A percentile compares a stretch with the other conserved stretches of the same genome.
Conservation (phyloP, 92 coral and sea anemone genomes). For the Bergia sp. region DNA sequence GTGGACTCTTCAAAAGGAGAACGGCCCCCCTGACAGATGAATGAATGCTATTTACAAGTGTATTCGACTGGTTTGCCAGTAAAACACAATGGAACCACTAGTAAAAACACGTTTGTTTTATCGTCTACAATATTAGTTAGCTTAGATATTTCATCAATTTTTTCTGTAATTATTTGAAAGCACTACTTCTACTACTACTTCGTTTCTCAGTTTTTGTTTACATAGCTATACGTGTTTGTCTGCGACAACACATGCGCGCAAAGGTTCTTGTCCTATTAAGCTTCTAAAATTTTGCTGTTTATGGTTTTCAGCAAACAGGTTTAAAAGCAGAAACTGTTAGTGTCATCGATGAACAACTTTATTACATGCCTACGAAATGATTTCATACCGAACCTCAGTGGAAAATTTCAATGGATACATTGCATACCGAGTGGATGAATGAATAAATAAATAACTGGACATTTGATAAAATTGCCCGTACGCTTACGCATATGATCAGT, state of each 20-base stretch:
- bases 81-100: neutral
- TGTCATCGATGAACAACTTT: neutral
- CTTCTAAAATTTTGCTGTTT: too few species aligned
- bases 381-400: neutral
- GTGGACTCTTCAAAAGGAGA: conserved; percentile 17
- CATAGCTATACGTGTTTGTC: neutral
- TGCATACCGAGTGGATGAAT: neutral
- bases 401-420: neutral
- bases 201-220: neutral
- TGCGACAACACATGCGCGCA: neutral
- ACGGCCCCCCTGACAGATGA: neutral
- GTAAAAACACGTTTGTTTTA: neutral
- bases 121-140: neutral
- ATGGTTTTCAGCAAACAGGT: too few species aligned
- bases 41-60: neutral
- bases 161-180: neutral
- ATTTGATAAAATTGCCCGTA: neutral
- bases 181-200: too few species aligned
- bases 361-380: neutral
- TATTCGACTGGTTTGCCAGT: neutral
- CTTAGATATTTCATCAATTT: too few species aligned
- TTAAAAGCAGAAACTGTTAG: too few species aligned
- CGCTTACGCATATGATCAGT: neutral
- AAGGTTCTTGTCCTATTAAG: too few species aligned
- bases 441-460: neutral